phyloP scores from a whole-genome alignment of 2,888 invertebrate species.

The Minunthozetes semirufus region DNA sequence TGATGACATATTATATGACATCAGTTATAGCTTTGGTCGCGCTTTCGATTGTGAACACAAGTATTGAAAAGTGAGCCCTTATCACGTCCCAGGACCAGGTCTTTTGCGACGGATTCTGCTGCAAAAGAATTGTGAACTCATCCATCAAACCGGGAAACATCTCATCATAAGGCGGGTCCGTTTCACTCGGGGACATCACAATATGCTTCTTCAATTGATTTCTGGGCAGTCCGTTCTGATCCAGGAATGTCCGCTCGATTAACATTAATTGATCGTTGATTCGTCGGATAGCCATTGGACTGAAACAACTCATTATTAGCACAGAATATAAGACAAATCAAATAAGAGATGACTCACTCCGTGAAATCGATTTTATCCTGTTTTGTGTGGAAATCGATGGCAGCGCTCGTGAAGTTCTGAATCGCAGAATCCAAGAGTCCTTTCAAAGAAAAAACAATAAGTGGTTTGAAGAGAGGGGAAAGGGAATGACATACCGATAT shows the following conservation, averaged over 20 bases:
- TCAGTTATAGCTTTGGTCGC: constrained; percentile 36
- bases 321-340: neutral
- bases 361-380: constrained; percentile 42
- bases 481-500: constrained; percentile 32
- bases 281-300: constrained; percentile 43
- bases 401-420: constrained; percentile 41
- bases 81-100: constrained; percentile 37
- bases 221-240: constrained; percentile 41
- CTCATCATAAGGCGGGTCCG: constrained; percentile 31
- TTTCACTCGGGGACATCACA: constrained; percentile 35
- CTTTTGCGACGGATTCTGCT: neutral
- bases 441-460: neutral
- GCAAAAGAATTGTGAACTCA: constrained; percentile 36
- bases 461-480: neutral
- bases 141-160: constrained; percentile 42
- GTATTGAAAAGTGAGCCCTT: constrained; percentile 40
- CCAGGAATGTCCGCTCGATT: constrained; percentile 43
- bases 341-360: constrained; percentile 36
- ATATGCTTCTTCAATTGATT: constrained; percentile 37
- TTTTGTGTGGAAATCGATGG: constrained; percentile 41
- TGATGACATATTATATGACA: constrained; percentile 7
- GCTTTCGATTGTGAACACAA: constrained; percentile 40
- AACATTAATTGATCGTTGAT: constrained; percentile 43
- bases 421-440: constrained; percentile 41
- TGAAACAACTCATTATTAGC: neutral